Conservation (phyloP, 2,888 invertebrate genomes). For the Perdita meconis region DNA sequence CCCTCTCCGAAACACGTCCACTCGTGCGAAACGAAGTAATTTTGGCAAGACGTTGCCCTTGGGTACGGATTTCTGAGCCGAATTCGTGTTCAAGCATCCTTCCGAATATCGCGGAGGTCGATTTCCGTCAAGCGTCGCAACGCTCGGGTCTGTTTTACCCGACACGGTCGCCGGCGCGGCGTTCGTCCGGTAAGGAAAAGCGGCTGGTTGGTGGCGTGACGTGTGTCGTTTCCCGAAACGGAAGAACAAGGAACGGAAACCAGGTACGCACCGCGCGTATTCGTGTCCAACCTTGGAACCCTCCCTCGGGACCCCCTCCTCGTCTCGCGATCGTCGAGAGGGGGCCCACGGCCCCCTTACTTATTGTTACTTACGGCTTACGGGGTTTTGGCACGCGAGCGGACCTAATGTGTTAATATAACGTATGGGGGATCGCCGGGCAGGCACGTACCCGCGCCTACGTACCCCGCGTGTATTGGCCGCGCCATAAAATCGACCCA, state of each 20-base stretch:
- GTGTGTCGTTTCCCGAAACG: slow-evolving; percentile 42
- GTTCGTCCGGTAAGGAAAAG: slow-evolving; percentile 31
- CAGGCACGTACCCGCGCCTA: slow-evolving; percentile 67
- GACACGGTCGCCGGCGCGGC: no score
- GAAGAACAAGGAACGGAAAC: slow-evolving; percentile 20
- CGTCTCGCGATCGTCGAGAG: slow-evolving; percentile 59
- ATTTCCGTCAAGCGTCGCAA: background rate
- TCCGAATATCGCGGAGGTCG: no score
- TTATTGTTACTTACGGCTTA: slow-evolving; percentile 81
- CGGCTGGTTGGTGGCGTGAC: slow-evolving; percentile 29
- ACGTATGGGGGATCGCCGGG: slow-evolving; percentile 72
- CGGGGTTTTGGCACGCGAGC: slow-evolving; percentile 81
- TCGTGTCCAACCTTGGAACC: slow-evolving; percentile 21
- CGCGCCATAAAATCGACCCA: slow-evolving; percentile 67
- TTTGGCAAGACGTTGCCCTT: background rate
- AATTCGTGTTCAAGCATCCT: background rate
- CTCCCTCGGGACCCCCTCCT: slow-evolving; percentile 34
- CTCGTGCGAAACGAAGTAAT: slow-evolving; percentile 2
- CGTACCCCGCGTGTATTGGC: slow-evolving; percentile 52
- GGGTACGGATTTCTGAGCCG: background rate
- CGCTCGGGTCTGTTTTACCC: no score
- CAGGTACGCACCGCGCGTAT: slow-evolving; percentile 14
- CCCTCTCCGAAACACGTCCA: slow-evolving; percentile 9
- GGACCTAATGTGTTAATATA: slow-evolving; percentile 82
- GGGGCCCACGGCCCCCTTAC: slow-evolving; percentile 64